phyloP scores from a whole-genome alignment of 1,140 invertebrate species.

The Drosophila erecta region DNA sequence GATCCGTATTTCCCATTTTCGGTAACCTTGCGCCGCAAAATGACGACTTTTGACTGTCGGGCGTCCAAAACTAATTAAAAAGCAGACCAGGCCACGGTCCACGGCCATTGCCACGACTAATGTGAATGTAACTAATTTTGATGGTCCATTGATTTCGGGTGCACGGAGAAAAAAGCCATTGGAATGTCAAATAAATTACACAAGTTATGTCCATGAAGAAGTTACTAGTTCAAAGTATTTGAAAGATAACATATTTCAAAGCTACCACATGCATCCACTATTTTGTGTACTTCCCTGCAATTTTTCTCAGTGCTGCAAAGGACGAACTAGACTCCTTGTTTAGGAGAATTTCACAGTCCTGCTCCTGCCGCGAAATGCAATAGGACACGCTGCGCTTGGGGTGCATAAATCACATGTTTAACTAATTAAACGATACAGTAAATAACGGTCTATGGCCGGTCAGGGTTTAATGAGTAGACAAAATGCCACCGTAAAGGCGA shows the following conservation, averaged over 20 bases:
- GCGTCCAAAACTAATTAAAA: conserved; percentile 63
- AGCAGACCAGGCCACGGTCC: conserved; percentile 5
- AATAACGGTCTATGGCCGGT: conserved; percentile 50
- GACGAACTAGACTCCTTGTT: conserved; percentile 2
- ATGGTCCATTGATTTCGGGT: conserved; percentile 57
- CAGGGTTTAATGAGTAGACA: conserved; percentile 59
- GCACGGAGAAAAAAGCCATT: neutral
- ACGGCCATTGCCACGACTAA: conserved; percentile 47
- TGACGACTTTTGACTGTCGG: conserved; percentile 6
- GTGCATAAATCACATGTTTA: conserved; percentile 70
- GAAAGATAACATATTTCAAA: neutral
- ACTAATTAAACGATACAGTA: conserved; percentile 70
- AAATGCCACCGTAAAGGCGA: conserved; percentile 64
- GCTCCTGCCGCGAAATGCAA: conserved; percentile 18
- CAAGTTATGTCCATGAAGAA: no score
- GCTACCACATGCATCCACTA: neutral
- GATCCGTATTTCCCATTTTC: conserved; percentile 26
- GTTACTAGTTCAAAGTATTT: neutral
- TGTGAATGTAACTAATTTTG: conserved; percentile 51
- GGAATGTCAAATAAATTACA: no score
- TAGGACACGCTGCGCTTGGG: conserved; percentile 22
- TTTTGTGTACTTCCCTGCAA: neutral
- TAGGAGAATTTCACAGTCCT: conserved; percentile 6
- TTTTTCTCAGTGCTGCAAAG: conserved; percentile 27
- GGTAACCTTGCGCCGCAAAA: conserved; percentile 17